Conservation (phyloP, 1,140 invertebrate genomes). For the Heliothis subflexa region DNA sequence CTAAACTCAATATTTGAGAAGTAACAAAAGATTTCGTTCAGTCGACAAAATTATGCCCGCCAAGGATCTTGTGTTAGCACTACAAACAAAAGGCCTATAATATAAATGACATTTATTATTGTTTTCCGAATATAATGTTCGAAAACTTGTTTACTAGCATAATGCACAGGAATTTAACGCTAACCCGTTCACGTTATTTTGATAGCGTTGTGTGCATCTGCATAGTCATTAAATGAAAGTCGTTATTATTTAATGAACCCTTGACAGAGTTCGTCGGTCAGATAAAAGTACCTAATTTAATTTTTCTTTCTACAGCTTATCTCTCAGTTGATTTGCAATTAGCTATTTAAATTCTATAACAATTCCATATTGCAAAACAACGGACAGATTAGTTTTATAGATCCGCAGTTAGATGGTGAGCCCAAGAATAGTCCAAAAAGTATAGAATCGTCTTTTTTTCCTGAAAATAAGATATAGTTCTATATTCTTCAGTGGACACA, state of each 20-base stretch:
- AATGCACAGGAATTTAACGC: constrained; percentile 2
- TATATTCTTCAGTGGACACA: too few relatives aligned
- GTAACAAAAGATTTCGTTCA: constrained; percentile 18
- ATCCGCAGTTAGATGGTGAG: too few relatives aligned
- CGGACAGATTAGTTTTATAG: too few relatives aligned
- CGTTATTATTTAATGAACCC: background rate
- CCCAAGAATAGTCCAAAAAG: too few relatives aligned
- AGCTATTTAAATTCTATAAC: too few relatives aligned
- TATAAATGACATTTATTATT: background rate
- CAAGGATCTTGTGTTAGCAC: constrained; percentile 1
- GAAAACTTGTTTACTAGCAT: background rate
- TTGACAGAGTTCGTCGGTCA: too few relatives aligned
- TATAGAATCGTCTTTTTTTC: too few relatives aligned
- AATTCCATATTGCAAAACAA: too few relatives aligned
- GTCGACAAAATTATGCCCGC: constrained; percentile 22
- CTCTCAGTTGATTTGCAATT: too few relatives aligned
- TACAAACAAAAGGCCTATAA: constrained; percentile 22
- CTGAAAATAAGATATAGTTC: too few relatives aligned
- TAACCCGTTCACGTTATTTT: background rate
- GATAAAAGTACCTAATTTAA: too few relatives aligned
- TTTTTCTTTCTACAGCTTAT: too few relatives aligned
- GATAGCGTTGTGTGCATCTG: constrained; percentile 1
- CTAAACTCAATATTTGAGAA: constrained; percentile 31
- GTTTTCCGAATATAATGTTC: background rate
- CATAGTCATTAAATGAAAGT: background rate